phyloP scores from a whole-genome alignment of 2,888 invertebrate species.

The Cantharis rufa region DNA sequence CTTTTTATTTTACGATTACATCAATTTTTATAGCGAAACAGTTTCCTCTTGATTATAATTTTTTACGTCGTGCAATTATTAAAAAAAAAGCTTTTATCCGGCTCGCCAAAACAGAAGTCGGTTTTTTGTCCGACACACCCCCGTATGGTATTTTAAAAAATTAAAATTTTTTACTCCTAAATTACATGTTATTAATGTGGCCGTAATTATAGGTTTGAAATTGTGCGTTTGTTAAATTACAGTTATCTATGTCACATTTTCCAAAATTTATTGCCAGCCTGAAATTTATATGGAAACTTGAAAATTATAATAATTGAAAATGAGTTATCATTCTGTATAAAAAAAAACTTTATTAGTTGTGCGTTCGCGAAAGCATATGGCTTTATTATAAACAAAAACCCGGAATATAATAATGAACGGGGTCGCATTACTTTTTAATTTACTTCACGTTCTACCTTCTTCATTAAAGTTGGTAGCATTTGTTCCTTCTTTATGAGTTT shows the following conservation, averaged over 20 bases:
- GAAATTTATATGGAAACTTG: background rate
- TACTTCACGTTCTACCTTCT: background rate
- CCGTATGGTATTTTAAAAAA: background rate
- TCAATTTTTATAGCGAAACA: background rate
- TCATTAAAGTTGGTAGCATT: slow-evolving; percentile 1
- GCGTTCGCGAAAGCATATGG: background rate
- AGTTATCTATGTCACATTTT: background rate
- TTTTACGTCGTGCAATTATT: background rate
- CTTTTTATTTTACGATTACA: background rate
- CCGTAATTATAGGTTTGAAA: background rate
- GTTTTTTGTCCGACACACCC: background rate
- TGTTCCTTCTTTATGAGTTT: background rate
- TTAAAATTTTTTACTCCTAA: background rate
- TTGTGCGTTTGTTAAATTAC: background rate
- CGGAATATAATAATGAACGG: background rate
- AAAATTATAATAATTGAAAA: background rate
- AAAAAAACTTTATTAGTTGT: background rate
- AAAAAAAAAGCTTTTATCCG: background rate
- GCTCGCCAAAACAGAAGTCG: background rate
- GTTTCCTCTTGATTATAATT: background rate
- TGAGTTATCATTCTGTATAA: background rate
- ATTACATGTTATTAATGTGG: background rate
- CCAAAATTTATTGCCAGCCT: background rate
- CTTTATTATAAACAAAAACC: background rate
- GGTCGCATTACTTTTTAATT: background rate